Conservation (phyloP, 1,140 invertebrate genomes). For the Heliconius himera region DNA sequence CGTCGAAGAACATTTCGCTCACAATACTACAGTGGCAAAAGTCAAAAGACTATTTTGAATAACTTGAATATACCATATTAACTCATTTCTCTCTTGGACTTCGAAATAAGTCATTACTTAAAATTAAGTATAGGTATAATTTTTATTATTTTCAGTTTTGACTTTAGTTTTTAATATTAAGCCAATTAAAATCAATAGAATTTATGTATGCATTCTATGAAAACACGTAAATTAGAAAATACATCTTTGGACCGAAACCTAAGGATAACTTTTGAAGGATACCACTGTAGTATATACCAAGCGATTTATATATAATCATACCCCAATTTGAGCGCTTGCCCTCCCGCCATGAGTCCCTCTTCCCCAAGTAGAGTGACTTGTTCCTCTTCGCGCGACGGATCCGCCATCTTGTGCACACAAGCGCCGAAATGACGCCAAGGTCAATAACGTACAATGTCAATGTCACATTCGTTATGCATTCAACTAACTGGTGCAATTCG, state of each 20-base stretch:
- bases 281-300: slow-evolving; percentile 14
- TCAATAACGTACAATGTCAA: slow-evolving; percentile 50
- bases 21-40: slow-evolving; percentile 11
- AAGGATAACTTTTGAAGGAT: background rate
- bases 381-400: slow-evolving; percentile 95
- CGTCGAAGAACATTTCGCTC: slow-evolving; percentile 54
- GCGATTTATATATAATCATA: slow-evolving; percentile 73
- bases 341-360: slow-evolving; percentile 94
- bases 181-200: no score
- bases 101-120: slow-evolving; percentile 28
- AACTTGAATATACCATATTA: background rate
- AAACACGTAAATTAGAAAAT: no score
- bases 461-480: slow-evolving; percentile 28
- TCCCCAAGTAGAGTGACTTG: slow-evolving; percentile 96
- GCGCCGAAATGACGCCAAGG: slow-evolving; percentile 75
- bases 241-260: slow-evolving; percentile 34
- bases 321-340: slow-evolving; percentile 95
- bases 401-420: slow-evolving; percentile 90
- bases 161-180: no score
- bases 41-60: slow-evolving; percentile 1
- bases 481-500: background rate
- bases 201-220: no score
- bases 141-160: no score
- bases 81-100: background rate
- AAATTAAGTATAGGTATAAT: slow-evolving; percentile 37